phyloP scores from a whole-genome alignment of 2,113 vertebrate species.

The Plestiodon gilberti region DNA sequence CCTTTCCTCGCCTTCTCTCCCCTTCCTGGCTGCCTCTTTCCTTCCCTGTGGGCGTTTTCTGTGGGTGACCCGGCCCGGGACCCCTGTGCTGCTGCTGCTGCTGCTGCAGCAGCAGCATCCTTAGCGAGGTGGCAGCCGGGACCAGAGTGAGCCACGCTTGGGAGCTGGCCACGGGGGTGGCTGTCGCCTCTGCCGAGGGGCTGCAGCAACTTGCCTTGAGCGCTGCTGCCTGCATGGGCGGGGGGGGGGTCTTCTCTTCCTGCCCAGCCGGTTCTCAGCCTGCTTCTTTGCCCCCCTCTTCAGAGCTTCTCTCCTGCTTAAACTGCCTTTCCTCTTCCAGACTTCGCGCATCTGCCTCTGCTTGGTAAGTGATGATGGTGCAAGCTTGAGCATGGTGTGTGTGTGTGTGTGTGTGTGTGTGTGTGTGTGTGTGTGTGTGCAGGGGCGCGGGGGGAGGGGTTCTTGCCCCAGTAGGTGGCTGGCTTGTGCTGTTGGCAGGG shows the following conservation, averaged over 20 bases:
- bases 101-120: not conserved
- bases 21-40: no score
- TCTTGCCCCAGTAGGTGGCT: no score
- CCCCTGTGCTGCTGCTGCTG: not conserved
- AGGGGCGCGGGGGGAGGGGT: no score
- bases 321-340: constrained; percentile 85
- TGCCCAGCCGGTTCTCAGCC: not conserved
- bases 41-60: not conserved
- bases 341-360: constrained; percentile 80
- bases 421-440: not conserved
- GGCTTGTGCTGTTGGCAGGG: not conserved
- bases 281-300: constrained; percentile 45
- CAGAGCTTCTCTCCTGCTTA: constrained; percentile 74
- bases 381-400: constrained; percentile 6
- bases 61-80: not conserved
- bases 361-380: constrained; percentile 84
- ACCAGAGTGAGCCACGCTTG: not conserved
- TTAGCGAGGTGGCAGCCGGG: no score
- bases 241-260: not conserved
- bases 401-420: not conserved
- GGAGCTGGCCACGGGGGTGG: not conserved
- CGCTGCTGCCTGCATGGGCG: not conserved
- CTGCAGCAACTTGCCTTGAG: not conserved
- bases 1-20: not conserved
- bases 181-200: not conserved